Evolutionary conservation across 2,888 invertebrate genomes (phyloP).

Genomic region (Apotomis capreana): DNA sequence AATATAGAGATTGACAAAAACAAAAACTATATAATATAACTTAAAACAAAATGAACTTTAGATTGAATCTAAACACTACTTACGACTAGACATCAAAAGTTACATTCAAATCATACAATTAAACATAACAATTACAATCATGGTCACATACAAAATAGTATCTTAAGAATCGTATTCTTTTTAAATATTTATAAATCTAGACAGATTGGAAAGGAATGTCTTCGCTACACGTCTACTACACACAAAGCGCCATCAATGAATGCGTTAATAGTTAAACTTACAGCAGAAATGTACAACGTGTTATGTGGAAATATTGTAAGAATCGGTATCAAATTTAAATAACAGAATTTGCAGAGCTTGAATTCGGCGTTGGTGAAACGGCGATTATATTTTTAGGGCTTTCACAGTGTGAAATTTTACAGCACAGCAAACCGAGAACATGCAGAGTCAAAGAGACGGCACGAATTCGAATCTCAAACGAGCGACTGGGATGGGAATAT

Average conservation of each 20-base stretch:
- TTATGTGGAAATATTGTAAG: constrained; percentile 32
- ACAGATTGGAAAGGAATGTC: constrained; percentile 58
- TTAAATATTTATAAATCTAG: constrained; percentile 35
- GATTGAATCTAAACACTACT: constrained; percentile 45
- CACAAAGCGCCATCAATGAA: constrained; percentile 43
- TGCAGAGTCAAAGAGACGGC: too few relatives aligned
- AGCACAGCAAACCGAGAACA: too few relatives aligned
- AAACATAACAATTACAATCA: constrained; percentile 35
- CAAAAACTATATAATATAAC: background rate
- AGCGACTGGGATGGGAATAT: too few relatives aligned
- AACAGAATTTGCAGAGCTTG: constrained; percentile 9
- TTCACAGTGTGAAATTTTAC: too few relatives aligned
- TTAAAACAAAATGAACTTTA: constrained; percentile 15
- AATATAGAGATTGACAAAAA: background rate
- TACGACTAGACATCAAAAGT: constrained; percentile 56
- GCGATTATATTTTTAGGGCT: too few relatives aligned
- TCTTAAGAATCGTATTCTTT: constrained; percentile 33
- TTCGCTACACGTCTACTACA: constrained; percentile 49
- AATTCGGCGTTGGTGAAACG: background rate
- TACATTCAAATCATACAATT: constrained; percentile 44
- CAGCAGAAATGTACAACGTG: constrained; percentile 29
- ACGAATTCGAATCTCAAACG: too few relatives aligned
- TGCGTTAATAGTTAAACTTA: constrained; percentile 40
- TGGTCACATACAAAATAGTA: constrained; percentile 38
- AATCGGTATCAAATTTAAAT: constrained; percentile 35